phyloP scores from a whole-genome alignment of 2,888 invertebrate species.

The Euclidia mi region DNA sequence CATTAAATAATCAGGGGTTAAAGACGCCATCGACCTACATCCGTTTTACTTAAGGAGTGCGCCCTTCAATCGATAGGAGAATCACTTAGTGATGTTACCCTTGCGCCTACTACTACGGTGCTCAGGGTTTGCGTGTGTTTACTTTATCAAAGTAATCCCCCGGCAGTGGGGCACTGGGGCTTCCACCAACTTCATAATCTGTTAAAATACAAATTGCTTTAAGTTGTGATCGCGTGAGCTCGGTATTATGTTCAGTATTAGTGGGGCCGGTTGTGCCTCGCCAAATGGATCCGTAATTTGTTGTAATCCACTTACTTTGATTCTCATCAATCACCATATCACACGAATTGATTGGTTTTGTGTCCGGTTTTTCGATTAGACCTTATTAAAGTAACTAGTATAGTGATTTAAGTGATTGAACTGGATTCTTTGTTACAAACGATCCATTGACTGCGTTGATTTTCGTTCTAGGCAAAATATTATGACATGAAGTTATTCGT shows the following conservation, averaged over 20 bases:
- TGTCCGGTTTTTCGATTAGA: conserved; percentile 2
- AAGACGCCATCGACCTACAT: conserved; percentile 65
- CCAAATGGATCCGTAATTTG: conserved; percentile 52
- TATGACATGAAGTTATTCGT: too few relatives aligned
- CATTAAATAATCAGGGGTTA: conserved; percentile 62
- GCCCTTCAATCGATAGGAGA: conserved; percentile 73
- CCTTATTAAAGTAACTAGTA: neutral
- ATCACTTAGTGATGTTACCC: conserved; percentile 62
- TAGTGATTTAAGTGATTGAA: too few relatives aligned
- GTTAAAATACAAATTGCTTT: conserved; percentile 58
- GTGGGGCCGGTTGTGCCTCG: conserved; percentile 42
- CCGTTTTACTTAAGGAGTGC: conserved; percentile 69
- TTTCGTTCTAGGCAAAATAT: too few relatives aligned
- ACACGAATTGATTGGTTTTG: conserved; percentile 26
- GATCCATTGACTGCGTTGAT: too few relatives aligned
- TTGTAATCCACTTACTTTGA: conserved; percentile 47
- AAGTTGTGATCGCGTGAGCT: conserved; percentile 54
- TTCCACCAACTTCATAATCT: conserved; percentile 55
- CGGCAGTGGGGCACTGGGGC: conserved; percentile 22
- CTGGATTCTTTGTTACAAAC: too few relatives aligned
- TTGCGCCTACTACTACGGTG: conserved; percentile 36
- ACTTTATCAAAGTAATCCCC: conserved; percentile 64
- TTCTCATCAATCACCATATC: conserved; percentile 46
- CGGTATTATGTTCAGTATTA: conserved; percentile 29
- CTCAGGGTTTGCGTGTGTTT: conserved; percentile 58